Base-by-base conservation (phyloP, 1,140 invertebrate genomes). In the Macrobrachium rosenbergii region DNA sequence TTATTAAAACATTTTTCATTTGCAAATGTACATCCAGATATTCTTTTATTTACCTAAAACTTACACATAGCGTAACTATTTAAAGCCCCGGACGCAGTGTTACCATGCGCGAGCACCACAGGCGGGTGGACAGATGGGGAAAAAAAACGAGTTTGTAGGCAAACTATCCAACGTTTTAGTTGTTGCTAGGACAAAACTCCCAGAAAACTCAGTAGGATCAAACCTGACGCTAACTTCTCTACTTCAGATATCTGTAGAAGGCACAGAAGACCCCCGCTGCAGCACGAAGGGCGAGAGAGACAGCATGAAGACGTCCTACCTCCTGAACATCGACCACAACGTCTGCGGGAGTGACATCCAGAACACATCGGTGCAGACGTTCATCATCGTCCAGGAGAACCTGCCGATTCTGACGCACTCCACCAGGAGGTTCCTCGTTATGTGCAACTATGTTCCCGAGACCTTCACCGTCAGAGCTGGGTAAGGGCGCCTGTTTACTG, bases 381-480 rank as follows among this genome's bases (percentile, higher is more conserved):
- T 95, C 90, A 95, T 96, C 23, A 94, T 96, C 8, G 95, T 96
- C 8, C 95, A 96, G 90, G 96, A 96, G 91, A 96, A 96, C 91
- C 91, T 95, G 59, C 95, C 95, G 0, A 96, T 96, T 88, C 93
- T 96, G 14, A 96, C 95, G 0, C 95, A 96, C 90, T 96, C 95
- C 90, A 96, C 95, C 0, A 92, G 95, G 84, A 93, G 95, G 92
- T 96, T 96, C 91, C 92, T 96, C 58, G 95, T 96, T 0, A 93
- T 96, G 10, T 96, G 96, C 90, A 95, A 95, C 23, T 96, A 95
- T 90, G 94, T 96, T 89, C 95, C 95, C 5, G 95, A 96, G 91
- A 95, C 95, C 11, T 93, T 96, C 82, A 96, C 95, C 0, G 95
- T 96, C 14, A 93, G 95, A 83, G 95, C 96, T 37, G 95, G 95